phyloP scores from a whole-genome alignment of 2,797 vertebrate genomes.

The Aselliscus stoliczkanus region DNA sequence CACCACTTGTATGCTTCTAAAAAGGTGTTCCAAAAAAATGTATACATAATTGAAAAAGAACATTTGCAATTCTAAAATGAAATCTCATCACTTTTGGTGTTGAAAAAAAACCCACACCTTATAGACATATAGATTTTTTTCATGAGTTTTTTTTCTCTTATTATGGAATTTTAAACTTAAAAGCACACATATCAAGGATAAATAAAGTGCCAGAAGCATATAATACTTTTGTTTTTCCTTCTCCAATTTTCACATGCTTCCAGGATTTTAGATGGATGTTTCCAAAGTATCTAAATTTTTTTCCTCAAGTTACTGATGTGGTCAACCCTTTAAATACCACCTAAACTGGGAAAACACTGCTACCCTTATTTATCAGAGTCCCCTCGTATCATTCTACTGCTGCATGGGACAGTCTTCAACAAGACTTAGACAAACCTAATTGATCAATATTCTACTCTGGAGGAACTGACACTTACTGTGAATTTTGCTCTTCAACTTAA shows the following conservation, averaged over 20 bases:
- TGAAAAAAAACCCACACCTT: conserved; percentile 63
- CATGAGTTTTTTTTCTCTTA: background rate
- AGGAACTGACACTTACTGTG: conserved; percentile 85
- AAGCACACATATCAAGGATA: background rate
- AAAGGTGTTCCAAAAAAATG: conserved; percentile 12
- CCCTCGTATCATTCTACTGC: conserved; percentile 75
- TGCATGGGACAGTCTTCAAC: conserved; percentile 82
- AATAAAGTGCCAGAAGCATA: background rate
- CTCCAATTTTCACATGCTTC: conserved; percentile 59
- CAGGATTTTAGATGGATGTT: conserved; percentile 58
- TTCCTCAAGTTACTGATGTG: conserved; percentile 72
- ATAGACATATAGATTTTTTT: conserved; percentile 53
- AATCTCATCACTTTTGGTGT: conserved; percentile 76
- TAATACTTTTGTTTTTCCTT: conserved; percentile 59
- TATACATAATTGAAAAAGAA: conserved; percentile 70
- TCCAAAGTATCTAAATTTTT: conserved; percentile 67
- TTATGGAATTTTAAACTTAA: conserved; percentile 53
- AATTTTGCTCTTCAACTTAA: conserved; percentile 86
- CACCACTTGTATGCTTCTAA: background rate
- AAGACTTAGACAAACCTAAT: conserved; percentile 80
- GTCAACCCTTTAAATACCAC: conserved; percentile 64
- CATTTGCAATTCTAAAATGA: conserved; percentile 66
- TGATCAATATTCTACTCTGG: conserved; percentile 80
- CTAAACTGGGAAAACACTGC: conserved; percentile 64
- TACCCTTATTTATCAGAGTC: conserved; percentile 69